Percentiles rank a stretch among this genome's conserved stretches.
Evolutionary conservation across 2,888 invertebrate genomes (phyloP).

Genomic region (Tipula confusa): DNA sequence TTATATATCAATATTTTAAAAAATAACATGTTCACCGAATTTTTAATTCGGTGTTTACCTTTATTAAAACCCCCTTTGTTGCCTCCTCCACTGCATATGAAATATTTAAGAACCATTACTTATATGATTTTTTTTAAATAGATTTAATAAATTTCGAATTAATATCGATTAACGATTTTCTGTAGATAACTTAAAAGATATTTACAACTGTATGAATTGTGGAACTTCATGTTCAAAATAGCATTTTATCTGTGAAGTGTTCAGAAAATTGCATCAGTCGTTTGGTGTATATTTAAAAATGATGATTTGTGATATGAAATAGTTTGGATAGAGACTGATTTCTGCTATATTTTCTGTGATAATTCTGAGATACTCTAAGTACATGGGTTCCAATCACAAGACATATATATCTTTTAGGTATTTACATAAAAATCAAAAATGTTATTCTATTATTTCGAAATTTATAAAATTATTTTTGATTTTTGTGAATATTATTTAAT

Average conservation of each 20-base stretch:
- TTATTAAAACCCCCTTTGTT: constrained; percentile 93
- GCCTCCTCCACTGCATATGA: constrained; percentile 76
- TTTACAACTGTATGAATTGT: background rate
- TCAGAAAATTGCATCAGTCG: background rate
- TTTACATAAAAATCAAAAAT: background rate
- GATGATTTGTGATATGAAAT: constrained; percentile 4
- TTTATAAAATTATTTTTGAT: background rate
- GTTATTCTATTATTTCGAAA: background rate
- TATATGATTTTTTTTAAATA: background rate
- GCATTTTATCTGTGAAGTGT: background rate
- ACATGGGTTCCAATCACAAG: background rate
- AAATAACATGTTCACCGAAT: constrained; percentile 55
- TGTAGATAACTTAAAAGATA: background rate
- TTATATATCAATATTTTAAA: constrained; percentile 32
- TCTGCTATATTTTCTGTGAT: background rate
- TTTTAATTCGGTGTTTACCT: constrained; percentile 82
- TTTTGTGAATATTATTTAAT: background rate
- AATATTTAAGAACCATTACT: constrained; percentile 34
- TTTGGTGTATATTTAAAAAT: background rate
- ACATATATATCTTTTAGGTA: background rate
- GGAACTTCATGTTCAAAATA: background rate
- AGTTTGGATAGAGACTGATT: background rate
- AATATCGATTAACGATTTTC: background rate
- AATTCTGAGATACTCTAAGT: background rate
- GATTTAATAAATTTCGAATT: background rate